Evolutionary conservation across 1,140 invertebrate genomes (phyloP).

Genomic region (Paraescarpia echinospica): DNA sequence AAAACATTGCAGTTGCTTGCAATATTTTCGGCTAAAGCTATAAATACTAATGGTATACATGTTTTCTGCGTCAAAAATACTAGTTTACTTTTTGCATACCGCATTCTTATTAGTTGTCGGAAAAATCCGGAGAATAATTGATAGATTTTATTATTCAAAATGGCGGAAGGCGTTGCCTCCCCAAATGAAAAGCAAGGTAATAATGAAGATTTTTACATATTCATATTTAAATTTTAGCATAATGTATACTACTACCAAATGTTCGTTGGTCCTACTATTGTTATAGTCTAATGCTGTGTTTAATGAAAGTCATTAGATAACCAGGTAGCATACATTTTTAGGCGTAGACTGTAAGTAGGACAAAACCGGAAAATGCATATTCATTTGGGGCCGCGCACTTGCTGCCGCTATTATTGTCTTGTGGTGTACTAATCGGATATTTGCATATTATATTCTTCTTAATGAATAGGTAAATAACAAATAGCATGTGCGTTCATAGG

Average conservation of each 20-base stretch:
- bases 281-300: not conserved
- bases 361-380: constrained; percentile 1
- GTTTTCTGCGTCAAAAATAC: not conserved
- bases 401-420: not conserved
- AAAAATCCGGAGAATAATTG: constrained; percentile 29
- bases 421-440: not conserved
- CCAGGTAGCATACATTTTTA: not conserved
- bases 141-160: constrained; percentile 38
- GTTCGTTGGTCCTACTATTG: not conserved
- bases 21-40: not conserved
- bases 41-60: not conserved
- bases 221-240: constrained; percentile 36
- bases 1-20: not conserved
- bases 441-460: constrained; percentile 1
- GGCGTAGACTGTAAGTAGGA: not conserved
- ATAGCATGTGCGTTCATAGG: not conserved
- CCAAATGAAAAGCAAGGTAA: constrained; percentile 37
- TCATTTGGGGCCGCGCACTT: not conserved
- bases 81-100: constrained; percentile 19
- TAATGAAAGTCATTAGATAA: not conserved
- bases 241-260: constrained; percentile 27
- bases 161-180: constrained; percentile 31
- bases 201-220: constrained; percentile 39
- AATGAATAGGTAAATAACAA: not conserved
- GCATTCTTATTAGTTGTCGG: constrained; percentile 30